Percentiles rank a stretch among this genome's conserved stretches.
phyloP scores from a whole-genome alignment of 2,888 invertebrate genomes.

The Frankliniella fusca region DNA sequence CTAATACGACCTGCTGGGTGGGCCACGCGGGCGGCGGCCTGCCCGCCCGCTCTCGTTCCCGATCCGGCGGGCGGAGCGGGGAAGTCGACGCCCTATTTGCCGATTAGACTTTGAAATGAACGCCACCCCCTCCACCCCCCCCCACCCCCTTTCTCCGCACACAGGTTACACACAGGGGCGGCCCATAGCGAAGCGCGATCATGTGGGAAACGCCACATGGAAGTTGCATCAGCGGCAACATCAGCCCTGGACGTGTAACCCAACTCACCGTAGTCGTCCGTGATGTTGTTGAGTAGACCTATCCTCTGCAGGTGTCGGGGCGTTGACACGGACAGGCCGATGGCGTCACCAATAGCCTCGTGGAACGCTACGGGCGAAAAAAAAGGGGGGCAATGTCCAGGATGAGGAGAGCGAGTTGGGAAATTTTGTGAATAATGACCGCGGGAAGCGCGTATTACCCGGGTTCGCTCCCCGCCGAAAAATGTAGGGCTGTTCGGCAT shows the following conservation, averaged over 20 bases:
- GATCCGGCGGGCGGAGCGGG: no score
- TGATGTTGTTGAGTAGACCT: slow-evolving; percentile 63
- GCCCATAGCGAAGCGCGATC: no score
- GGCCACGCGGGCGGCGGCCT: no score
- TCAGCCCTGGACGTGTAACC: no score
- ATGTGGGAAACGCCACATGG: no score
- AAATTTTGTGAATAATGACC: neutral
- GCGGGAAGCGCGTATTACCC: slow-evolving; percentile 51
- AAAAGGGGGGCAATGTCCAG: slow-evolving; percentile 28
- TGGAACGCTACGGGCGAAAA: slow-evolving; percentile 62
- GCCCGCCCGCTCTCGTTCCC: no score
- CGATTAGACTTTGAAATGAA: slow-evolving; percentile 28
- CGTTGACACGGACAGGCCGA: slow-evolving; percentile 71
- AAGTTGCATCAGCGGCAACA: no score
- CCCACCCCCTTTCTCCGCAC: no score
- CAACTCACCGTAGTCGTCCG: slow-evolving; percentile 45
- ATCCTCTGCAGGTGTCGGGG: slow-evolving; percentile 69
- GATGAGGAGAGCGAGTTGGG: neutral
- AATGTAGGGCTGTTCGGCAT: slow-evolving; percentile 66
- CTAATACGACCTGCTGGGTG: no score
- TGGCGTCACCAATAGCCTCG: slow-evolving; percentile 77
- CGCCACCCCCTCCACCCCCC: neutral
- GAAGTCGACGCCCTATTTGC: no score
- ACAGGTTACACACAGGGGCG: no score
- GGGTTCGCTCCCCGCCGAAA: slow-evolving; percentile 80